These are phyloP conservation scores for Brachyopa scutellaris DNA, from an alignment of 2,888 invertebrate genomes.

Conservation along the genomic window DNA sequence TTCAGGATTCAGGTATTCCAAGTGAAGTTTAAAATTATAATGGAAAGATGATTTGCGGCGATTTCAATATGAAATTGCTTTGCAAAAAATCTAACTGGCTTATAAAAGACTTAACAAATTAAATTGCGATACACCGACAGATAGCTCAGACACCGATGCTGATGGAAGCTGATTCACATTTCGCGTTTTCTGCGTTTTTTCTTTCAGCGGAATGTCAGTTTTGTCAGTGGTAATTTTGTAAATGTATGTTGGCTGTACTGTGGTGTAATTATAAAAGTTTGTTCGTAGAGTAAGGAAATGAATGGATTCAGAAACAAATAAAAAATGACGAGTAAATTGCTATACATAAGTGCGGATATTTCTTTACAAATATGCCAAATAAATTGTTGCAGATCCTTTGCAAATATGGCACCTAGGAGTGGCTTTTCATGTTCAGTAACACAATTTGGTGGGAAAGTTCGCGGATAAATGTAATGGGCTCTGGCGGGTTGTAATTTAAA, in stretches of 20 bases:
- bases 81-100: constrained; percentile 22
- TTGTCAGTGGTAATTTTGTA: constrained; percentile 4
- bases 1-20: constrained; percentile 22
- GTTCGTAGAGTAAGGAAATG: background rate
- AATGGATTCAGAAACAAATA: background rate
- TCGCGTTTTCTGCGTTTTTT: constrained; percentile 55
- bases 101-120: constrained; percentile 41
- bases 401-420: too few species aligned
- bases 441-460: too few species aligned
- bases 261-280: background rate
- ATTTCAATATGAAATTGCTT: constrained; percentile 35
- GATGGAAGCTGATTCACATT: constrained; percentile 72
- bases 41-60: constrained; percentile 15
- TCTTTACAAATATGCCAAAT: too few species aligned
- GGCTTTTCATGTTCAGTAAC: too few species aligned
- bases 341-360: too few species aligned
- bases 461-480: too few species aligned
- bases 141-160: constrained; percentile 59
- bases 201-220: constrained; percentile 43
- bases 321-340: too few species aligned
- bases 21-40: constrained; percentile 31
- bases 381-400: too few species aligned
- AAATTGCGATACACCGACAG: constrained; percentile 57
- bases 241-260: constrained; percentile 27
- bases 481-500: too few species aligned